These are phyloP conservation scores for Apis florea DNA, from an alignment of 1,140 invertebrate genomes.

Conservation along the genomic window DNA sequence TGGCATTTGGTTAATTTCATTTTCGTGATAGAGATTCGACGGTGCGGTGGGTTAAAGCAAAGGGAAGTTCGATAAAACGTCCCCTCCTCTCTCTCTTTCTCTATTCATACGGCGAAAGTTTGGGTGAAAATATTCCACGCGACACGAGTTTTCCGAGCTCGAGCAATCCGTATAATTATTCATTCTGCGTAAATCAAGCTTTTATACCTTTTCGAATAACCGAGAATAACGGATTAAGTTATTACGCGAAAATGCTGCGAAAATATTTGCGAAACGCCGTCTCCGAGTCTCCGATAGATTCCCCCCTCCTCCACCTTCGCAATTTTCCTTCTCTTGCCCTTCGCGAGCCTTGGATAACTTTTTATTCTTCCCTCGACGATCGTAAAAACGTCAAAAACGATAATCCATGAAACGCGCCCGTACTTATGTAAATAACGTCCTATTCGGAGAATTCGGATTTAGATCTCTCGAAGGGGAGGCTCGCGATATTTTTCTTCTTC, in stretches of 20 bases:
- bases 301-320: no score
- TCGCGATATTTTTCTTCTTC: neutral
- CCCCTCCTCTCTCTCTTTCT: no score
- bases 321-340: neutral
- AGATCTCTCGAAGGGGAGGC: no score
- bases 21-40: neutral
- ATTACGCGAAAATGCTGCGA: neutral
- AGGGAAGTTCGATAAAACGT: neutral
- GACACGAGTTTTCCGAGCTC: neutral
- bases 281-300: neutral
- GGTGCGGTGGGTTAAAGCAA: no score
- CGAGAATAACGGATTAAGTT: slow-evolving; percentile 17
- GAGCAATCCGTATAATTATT: slow-evolving; percentile 16
- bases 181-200: neutral
- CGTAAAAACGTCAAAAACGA: neutral
- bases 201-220: neutral
- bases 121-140: neutral
- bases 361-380: no score
- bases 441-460: neutral
- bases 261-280: slow-evolving; percentile 1
- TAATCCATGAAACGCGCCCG: neutral
- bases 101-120: neutral
- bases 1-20: neutral
- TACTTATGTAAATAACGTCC: neutral
- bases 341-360: neutral